Base-by-base conservation (phyloP, 2,113 vertebrate species). In the Grallaria varia region DNA sequence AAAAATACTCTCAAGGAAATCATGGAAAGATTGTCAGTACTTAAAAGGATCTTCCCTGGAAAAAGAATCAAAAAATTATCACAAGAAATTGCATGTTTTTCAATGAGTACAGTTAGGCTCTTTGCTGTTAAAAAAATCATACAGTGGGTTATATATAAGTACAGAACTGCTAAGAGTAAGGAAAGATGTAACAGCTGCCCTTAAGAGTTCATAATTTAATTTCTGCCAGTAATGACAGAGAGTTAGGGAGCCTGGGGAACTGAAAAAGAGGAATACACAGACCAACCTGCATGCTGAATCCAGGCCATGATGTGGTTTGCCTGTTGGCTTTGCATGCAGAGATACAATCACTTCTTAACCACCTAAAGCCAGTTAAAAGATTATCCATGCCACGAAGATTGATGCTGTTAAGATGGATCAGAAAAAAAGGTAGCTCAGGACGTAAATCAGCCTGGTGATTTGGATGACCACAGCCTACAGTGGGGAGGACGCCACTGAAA, bases 351-450 rank as follows among this genome's bases (percentile, higher is more conserved):
- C 28, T 40, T 71, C 44, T 76, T 58, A 90, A 67, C 80, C 64
- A 95, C 69, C 39, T 45, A 72, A 71, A 89, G 21, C 47, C 66
- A 55, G 60, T 50, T 81, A 87, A 82, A 87, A 89, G 31, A 67
- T 84, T 63, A 82, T 30, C 66, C 10, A 6, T 71, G 39, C 74
- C 87, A 67, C 56, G 68, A 39, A 78, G 47, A 39, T 20, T 84
- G 68, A 55, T 91, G 40, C n/a, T 81, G 45, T 87, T 89, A 67
- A 89, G 42, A 67, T 33, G 59, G 73, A 74, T 42, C 18, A 59
- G 42, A n/a, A 69, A 24, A 55, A 44, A 39, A 16, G 0, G 1
- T 37, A 47, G 5, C 20, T 81, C 20, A 30, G 42, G 22, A 20
- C n/a, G 83, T 64, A 56, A 85, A 80, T 49, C n/a, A 83, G 9